phyloP scores from a whole-genome alignment of 2,797 vertebrate species.

The Fistularia commersonii region DNA sequence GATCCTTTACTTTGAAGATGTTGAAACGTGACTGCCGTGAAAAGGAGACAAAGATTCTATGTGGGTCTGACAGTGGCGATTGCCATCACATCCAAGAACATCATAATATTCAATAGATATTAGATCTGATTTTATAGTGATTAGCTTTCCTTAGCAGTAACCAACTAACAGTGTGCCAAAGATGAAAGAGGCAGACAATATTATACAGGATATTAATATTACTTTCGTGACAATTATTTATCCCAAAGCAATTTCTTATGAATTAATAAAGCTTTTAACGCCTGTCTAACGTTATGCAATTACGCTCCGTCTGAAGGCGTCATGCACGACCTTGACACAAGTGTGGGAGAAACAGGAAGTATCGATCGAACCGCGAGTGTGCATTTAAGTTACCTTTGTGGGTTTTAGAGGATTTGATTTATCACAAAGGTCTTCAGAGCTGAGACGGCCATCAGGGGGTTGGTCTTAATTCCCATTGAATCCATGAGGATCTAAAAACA shows the following conservation, averaged over 20 bases:
- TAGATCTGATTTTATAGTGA: slow-evolving; percentile 44
- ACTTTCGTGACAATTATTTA: slow-evolving; percentile 52
- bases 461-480: slow-evolving; percentile 16
- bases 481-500: slow-evolving; percentile 2
- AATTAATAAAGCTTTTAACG: slow-evolving; percentile 50
- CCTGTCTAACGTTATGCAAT: slow-evolving; percentile 23
- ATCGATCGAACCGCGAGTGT: slow-evolving; percentile 43
- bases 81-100: slow-evolving; percentile 36
- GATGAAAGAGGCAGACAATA: slow-evolving; percentile 41
- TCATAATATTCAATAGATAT: slow-evolving; percentile 48
- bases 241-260: slow-evolving; percentile 49
- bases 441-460: slow-evolving; percentile 16
- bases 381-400: slow-evolving; percentile 26
- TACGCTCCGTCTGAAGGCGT: slow-evolving; percentile 27
- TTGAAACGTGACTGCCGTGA: slow-evolving; percentile 36
- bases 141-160: slow-evolving; percentile 40
- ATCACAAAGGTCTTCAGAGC: slow-evolving; percentile 33
- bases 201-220: slow-evolving; percentile 61
- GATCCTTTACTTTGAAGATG: slow-evolving; percentile 43
- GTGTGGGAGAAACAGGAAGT: slow-evolving; percentile 30
- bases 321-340: slow-evolving; percentile 47
- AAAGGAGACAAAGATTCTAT: slow-evolving; percentile 39
- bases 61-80: slow-evolving; percentile 29
- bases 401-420: slow-evolving; percentile 29
- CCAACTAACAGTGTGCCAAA: slow-evolving; percentile 27